Percentiles rank a stretch among this genome's conserved stretches.
Evolutionary conservation across 2,888 invertebrate species (phyloP).

Genomic region (Papilio elwesi): DNA sequence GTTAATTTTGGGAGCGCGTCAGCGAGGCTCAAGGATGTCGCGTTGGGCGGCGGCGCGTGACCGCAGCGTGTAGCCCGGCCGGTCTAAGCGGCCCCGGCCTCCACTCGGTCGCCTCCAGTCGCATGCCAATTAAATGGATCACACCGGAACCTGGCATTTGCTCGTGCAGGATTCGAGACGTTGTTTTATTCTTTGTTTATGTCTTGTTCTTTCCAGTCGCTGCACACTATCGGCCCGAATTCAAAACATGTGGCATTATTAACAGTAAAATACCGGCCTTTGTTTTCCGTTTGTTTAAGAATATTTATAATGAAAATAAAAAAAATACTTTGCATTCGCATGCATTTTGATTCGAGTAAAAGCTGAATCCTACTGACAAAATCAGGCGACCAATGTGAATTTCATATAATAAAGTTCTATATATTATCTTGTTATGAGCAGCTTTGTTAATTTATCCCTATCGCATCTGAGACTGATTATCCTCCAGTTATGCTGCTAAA

Average conservation of each 20-base stretch:
- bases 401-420: no score
- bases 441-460: no score
- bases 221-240: slow-evolving; percentile 11
- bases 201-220: slow-evolving; percentile 20
- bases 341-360: neutral
- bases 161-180: slow-evolving; percentile 20
- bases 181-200: slow-evolving; percentile 8
- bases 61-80: slow-evolving; percentile 42
- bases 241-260: neutral
- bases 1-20: slow-evolving; percentile 59
- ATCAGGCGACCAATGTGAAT: neutral
- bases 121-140: slow-evolving; percentile 67
- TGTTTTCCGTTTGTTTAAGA: slow-evolving; percentile 1
- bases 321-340: neutral
- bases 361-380: no score
- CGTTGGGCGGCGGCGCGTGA: slow-evolving; percentile 50
- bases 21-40: slow-evolving; percentile 65
- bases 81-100: slow-evolving; percentile 41
- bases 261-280: neutral
- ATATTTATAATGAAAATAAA: neutral
- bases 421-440: no score
- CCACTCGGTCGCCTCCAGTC: slow-evolving; percentile 45
- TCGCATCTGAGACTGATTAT: no score
- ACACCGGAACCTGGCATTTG: slow-evolving; percentile 61
- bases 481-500: no score